These are phyloP conservation scores for Psittacara wagleri DNA, from an alignment of 2,113 vertebrate genomes.

Conservation along the genomic window DNA sequence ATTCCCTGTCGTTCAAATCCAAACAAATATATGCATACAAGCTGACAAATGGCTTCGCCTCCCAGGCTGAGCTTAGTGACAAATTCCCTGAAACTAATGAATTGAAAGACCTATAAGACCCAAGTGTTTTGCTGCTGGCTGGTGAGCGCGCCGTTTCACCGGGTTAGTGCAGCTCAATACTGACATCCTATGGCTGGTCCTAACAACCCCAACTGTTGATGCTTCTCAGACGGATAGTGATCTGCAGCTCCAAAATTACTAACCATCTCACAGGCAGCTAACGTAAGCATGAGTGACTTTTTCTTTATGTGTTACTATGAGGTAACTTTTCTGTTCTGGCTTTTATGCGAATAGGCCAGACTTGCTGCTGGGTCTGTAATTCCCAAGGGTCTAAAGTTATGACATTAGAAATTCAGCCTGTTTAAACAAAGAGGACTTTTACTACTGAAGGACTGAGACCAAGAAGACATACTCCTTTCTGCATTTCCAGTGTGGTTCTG, in stretches of 20 bases:
- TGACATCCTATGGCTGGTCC: conserved; percentile 40
- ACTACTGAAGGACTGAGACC: background rate
- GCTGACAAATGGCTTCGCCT: background rate
- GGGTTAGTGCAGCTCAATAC: background rate
- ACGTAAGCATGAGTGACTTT: background rate
- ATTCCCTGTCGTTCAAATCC: background rate
- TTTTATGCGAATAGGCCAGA: background rate
- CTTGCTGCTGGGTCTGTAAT: background rate
- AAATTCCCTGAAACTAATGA: background rate
- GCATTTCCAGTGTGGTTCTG: background rate
- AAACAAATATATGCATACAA: background rate
- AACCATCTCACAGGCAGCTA: background rate
- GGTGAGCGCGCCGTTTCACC: background rate
- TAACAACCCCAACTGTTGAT: background rate
- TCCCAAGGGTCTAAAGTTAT: background rate
- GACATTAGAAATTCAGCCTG: background rate
- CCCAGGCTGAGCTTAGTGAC: background rate
- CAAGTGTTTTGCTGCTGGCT: background rate
- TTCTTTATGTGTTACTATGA: too few relatives aligned
- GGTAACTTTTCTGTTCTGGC: background rate
- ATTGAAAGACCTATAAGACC: background rate
- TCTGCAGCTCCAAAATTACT: background rate
- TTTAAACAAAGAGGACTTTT: background rate
- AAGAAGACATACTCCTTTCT: background rate
- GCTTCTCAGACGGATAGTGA: background rate